Conservation (phyloP, 1,140 invertebrate genomes). For the Drosophila yakuba region DNA sequence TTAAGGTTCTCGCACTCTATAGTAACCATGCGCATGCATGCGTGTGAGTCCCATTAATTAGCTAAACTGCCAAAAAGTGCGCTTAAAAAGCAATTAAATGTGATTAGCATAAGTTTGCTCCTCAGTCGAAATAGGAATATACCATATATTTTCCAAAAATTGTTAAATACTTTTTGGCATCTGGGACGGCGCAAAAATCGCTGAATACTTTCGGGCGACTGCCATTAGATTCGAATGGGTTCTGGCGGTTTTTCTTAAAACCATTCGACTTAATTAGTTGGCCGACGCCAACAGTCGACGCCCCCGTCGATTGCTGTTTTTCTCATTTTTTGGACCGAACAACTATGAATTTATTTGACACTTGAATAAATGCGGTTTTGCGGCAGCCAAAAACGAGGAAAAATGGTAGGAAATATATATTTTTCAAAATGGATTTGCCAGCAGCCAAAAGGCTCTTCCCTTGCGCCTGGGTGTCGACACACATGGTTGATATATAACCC, state of each 20-base stretch:
- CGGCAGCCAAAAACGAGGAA: constrained; percentile 68
- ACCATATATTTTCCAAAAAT: constrained; percentile 37
- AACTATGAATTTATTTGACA: constrained; percentile 84
- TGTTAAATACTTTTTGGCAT: constrained; percentile 57
- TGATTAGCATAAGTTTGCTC: constrained; percentile 81
- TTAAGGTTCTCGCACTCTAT: constrained; percentile 20
- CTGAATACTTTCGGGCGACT: constrained; percentile 29
- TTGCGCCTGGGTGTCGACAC: constrained; percentile 34
- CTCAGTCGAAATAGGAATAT: constrained; percentile 5
- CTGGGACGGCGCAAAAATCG: background rate
- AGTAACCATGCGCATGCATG: constrained; percentile 51
- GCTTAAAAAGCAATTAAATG: constrained; percentile 85
- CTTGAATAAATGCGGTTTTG: constrained; percentile 84
- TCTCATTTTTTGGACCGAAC: constrained; percentile 29
- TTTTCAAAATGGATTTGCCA: constrained; percentile 63
- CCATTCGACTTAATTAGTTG: constrained; percentile 83
- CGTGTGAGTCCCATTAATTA: constrained; percentile 80
- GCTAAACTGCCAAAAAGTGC: constrained; percentile 65
- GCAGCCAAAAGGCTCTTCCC: constrained; percentile 36
- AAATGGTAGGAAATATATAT: constrained; percentile 76
- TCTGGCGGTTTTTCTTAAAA: constrained; percentile 41
- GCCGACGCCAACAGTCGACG: constrained; percentile 47
- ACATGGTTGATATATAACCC: constrained; percentile 68
- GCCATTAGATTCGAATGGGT: constrained; percentile 36
- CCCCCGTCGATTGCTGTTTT: constrained; percentile 23